These are phyloP conservation scores for Hippasteria phrygiana DNA, from an alignment of 53 echinoderm and acorn worm species.

Conservation along the genomic window DNA sequence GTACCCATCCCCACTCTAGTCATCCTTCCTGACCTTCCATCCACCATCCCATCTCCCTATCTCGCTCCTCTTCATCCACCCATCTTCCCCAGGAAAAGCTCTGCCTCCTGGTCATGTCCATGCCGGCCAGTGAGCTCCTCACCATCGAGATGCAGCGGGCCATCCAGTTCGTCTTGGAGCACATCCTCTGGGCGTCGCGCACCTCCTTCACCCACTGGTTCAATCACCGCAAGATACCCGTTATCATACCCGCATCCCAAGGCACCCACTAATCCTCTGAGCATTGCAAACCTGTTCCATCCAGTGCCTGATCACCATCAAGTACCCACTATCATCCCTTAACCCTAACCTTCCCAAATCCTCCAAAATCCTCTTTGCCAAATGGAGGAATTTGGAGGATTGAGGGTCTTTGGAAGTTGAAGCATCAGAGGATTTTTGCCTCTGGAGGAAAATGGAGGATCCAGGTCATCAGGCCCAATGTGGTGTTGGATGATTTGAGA, in stretches of 20 bases:
- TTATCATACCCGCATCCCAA: constrained; percentile 68
- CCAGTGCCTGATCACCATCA: too few species aligned
- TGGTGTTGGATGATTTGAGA: too few species aligned
- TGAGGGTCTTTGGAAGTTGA: too few species aligned
- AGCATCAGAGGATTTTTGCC: too few species aligned
- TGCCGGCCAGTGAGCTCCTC: constrained; percentile 89
- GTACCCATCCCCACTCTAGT: background rate
- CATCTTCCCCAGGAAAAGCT: constrained; percentile 85
- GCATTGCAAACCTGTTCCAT: too few species aligned
- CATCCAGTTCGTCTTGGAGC: constrained; percentile 86
- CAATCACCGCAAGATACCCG: constrained; percentile 88
- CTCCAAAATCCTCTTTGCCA: too few species aligned
- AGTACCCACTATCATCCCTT: too few species aligned
- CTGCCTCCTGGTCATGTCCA: constrained; percentile 95
- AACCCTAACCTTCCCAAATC: too few species aligned
- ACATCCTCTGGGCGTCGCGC: constrained; percentile 86
- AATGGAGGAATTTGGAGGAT: too few species aligned
- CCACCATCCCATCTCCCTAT: background rate
- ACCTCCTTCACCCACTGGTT: constrained; percentile 86
- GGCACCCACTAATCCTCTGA: background rate
- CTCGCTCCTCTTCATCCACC: background rate
- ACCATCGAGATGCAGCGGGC: constrained; percentile 94
- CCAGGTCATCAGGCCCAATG: too few species aligned
- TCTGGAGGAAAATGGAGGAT: too few species aligned
- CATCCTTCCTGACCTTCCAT: background rate